phyloP scores from a whole-genome alignment of 2,888 invertebrate genomes.

The Chromoteleia sp. region DNA sequence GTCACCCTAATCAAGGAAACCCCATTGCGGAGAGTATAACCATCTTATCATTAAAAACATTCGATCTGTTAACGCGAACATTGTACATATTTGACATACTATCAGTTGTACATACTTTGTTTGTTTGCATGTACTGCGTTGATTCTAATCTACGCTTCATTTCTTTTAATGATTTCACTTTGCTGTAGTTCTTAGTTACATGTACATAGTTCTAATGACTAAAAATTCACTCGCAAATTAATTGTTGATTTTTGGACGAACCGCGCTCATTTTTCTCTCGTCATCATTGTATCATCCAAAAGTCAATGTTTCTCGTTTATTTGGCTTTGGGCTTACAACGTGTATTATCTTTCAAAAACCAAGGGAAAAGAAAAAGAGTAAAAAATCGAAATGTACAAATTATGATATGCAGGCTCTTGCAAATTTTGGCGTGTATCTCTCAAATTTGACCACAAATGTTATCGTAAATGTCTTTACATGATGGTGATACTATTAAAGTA shows the following conservation, averaged over 20 bases:
- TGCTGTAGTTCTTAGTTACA: constrained; percentile 36
- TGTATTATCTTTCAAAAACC: constrained; percentile 32
- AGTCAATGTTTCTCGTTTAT: constrained; percentile 61
- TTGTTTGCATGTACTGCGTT: constrained; percentile 53
- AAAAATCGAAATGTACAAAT: constrained; percentile 45
- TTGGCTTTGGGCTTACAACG: constrained; percentile 63
- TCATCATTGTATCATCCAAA: constrained; percentile 34
- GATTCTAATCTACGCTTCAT: constrained; percentile 56
- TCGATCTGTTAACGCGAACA: constrained; percentile 9
- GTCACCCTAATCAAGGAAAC: constrained; percentile 72
- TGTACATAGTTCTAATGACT: constrained; percentile 65
- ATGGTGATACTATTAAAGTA: constrained; percentile 59
- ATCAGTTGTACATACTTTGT: constrained; percentile 52
- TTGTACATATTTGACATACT: constrained; percentile 54
- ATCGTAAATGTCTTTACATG: constrained; percentile 43
- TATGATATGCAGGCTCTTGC: constrained; percentile 69
- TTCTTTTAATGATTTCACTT: constrained; percentile 56
- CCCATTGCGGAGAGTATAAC: constrained; percentile 75
- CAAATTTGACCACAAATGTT: constrained; percentile 35
- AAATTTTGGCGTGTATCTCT: constrained; percentile 62
- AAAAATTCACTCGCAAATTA: constrained; percentile 65
- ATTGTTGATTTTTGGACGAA: constrained; percentile 62
- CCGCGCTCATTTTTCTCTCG: constrained; percentile 2
- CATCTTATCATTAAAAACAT: constrained; percentile 16
- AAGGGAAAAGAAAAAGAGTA: constrained; percentile 20